Evolutionary conservation across 2,797 vertebrate species (phyloP).

Genomic region (Lacerta viridis): DNA sequence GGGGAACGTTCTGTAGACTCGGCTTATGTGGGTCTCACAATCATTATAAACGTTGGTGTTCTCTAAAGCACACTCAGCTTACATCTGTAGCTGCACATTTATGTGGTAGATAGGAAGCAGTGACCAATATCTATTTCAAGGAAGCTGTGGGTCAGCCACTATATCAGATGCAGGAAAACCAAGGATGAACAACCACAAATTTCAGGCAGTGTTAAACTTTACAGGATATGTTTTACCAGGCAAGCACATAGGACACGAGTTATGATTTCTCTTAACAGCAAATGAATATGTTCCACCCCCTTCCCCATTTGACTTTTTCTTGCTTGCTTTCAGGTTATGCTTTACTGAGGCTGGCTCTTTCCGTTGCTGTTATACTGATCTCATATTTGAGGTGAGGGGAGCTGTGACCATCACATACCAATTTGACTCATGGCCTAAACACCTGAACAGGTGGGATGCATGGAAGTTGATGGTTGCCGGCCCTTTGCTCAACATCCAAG

Average conservation of each 20-base stretch:
- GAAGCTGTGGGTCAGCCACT: not conserved
- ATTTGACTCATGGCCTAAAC: slow-evolving; percentile 47
- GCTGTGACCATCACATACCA: slow-evolving; percentile 34
- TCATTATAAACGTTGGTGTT: no score
- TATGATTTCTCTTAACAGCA: no score
- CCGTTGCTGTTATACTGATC: slow-evolving; percentile 30
- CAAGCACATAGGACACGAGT: no score
- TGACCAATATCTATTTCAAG: no score
- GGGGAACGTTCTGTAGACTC: no score
- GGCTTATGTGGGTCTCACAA: no score
- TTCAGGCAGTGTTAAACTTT: no score
- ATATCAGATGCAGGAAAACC: not conserved
- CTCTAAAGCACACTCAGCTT: no score
- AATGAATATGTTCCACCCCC: not conserved
- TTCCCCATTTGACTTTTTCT: not conserved
- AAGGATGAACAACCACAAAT: no score
- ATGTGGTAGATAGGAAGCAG: no score
- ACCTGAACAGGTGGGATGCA: not conserved
- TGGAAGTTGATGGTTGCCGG: slow-evolving; percentile 42
- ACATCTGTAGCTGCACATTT: no score
- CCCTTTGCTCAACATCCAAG: slow-evolving; percentile 60
- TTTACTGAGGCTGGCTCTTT: slow-evolving; percentile 21
- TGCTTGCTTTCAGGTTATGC: slow-evolving; percentile 27
- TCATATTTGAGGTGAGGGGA: slow-evolving; percentile 52
- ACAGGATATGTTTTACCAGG: no score